phyloP scores from a whole-genome alignment of 2,797 vertebrate genomes.

The Typhlichthys eigenmanni region DNA sequence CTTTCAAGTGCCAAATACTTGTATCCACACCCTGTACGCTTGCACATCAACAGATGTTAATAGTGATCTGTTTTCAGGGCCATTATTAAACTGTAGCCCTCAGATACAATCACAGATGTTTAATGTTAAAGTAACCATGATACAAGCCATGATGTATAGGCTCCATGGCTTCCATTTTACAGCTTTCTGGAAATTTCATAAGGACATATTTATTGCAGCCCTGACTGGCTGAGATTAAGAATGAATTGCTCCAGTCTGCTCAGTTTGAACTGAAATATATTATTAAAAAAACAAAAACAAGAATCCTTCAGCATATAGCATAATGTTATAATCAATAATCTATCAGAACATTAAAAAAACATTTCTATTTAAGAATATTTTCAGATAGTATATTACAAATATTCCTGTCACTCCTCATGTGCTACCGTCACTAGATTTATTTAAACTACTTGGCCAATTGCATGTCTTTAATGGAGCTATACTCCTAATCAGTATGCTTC shows the following conservation, averaged over 20 bases:
- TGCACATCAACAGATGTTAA: slow-evolving; percentile 2
- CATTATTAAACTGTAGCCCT: not conserved
- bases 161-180: not conserved
- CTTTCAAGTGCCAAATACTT: not conserved
- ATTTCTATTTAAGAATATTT: no score
- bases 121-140: not conserved
- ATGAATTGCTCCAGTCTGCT: not conserved
- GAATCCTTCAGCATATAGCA: no score
- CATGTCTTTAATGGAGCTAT: no score
- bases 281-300: no score
- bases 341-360: no score
- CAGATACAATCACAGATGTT: slow-evolving; percentile 4
- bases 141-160: not conserved
- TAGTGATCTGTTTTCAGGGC: not conserved
- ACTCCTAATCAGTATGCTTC: not conserved
- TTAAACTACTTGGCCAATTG: no score
- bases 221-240: not conserved
- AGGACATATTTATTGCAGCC: not conserved
- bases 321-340: no score
- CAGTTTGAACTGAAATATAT: not conserved
- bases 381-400: no score
- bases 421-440: no score
- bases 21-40: no score
- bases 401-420: no score
- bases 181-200: not conserved